phyloP scores from a whole-genome alignment of 2,113 vertebrate species.

The Benitochromis conjunctus region DNA sequence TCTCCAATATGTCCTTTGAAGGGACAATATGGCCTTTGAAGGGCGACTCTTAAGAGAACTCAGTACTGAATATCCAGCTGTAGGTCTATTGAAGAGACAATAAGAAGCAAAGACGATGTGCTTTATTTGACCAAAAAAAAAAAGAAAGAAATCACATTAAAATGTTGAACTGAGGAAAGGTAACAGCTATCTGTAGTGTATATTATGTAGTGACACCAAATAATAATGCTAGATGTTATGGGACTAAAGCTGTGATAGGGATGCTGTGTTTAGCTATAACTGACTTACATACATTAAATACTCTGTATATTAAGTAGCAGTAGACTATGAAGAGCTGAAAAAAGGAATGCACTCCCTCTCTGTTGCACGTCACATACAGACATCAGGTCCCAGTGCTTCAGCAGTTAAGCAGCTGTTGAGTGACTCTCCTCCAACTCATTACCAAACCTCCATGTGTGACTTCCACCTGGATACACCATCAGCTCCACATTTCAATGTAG shows the following conservation, averaged over 20 bases:
- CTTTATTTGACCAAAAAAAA: neutral
- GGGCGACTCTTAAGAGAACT: neutral
- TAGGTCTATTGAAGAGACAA: neutral
- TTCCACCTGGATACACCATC: slow-evolving; percentile 62
- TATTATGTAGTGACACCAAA: neutral
- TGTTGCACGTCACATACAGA: slow-evolving; percentile 31
- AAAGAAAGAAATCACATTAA: too few relatives aligned
- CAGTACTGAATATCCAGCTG: neutral
- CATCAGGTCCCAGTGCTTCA: slow-evolving; percentile 37
- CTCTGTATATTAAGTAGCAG: neutral
- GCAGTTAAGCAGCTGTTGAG: slow-evolving; percentile 59
- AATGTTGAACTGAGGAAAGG: neutral
- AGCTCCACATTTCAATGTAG: slow-evolving; percentile 46
- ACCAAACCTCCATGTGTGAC: slow-evolving; percentile 62
- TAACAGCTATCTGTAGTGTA: neutral
- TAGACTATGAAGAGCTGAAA: neutral
- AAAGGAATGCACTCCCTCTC: neutral
- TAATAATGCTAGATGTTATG: neutral
- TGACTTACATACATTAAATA: neutral
- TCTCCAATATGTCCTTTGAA: neutral
- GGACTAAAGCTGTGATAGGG: neutral
- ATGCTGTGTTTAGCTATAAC: neutral
- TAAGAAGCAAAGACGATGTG: neutral
- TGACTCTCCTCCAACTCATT: slow-evolving; percentile 58
- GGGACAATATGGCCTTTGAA: neutral